These are phyloP conservation scores for Mesembrinibis cayennensis DNA, from an alignment of 2,113 vertebrate species.

Conservation along the genomic window DNA sequence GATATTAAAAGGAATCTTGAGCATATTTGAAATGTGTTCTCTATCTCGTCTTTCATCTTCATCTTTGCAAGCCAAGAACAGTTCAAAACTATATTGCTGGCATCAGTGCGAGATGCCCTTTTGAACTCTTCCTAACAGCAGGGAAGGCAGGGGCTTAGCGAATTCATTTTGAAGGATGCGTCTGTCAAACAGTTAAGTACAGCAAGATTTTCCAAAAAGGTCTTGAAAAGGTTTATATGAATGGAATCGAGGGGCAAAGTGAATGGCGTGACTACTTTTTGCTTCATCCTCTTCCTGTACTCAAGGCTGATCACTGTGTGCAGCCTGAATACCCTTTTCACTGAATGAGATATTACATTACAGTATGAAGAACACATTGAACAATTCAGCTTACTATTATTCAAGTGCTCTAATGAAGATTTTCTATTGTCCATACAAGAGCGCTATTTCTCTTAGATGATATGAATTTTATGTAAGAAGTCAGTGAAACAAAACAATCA, in stretches of 20 bases:
- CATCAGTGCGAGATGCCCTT: not conserved
- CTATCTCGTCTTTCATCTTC: not conserved
- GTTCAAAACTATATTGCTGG: not conserved
- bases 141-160: not conserved
- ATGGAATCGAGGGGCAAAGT: not conserved
- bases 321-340: not conserved
- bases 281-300: not conserved
- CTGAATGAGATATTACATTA: not conserved
- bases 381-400: not conserved
- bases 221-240: not conserved
- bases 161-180: constrained; percentile 2
- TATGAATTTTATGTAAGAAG: not conserved
- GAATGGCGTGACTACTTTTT: not conserved
- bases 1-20: not conserved
- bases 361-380: not conserved
- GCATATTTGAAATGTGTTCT: not conserved
- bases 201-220: not conserved
- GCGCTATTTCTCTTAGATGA: not conserved
- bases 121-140: not conserved
- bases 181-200: not conserved
- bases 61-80: not conserved
- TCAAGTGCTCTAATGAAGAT: not conserved
- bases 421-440: not conserved
- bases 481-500: not conserved
- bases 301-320: not conserved